Conservation (phyloP, 1,140 invertebrate genomes). For the Caenorhabditis inopinata region DNA sequence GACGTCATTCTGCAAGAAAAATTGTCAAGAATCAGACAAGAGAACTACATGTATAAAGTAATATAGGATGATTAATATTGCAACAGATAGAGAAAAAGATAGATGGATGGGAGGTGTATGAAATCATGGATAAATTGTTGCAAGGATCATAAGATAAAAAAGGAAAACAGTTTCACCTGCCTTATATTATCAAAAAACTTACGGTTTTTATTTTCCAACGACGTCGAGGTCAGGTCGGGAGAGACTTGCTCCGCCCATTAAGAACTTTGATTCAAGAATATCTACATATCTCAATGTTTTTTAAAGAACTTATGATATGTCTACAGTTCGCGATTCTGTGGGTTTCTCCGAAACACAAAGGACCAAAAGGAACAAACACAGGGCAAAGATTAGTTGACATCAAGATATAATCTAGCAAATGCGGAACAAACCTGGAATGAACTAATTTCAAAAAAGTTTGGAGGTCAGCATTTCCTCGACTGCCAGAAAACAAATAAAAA, state of each 20-base stretch:
- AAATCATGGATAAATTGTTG: not conserved
- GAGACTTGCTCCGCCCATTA: conserved; percentile 9
- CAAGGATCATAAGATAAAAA: not conserved
- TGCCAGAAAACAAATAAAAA: too few species aligned
- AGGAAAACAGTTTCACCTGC: conserved; percentile 4
- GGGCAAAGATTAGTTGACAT: not conserved
- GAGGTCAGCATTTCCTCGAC: too few species aligned
- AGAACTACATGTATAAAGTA: not conserved
- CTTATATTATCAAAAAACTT: conserved; percentile 16
- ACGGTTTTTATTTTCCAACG: not conserved
- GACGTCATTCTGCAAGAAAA: conserved; percentile 12
- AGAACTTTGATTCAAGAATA: not conserved
- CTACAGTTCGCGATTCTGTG: too few species aligned
- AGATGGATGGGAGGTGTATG: not conserved
- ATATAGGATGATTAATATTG: too few species aligned
- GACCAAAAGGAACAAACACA: not conserved
- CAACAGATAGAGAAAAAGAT: too few species aligned
- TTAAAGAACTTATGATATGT: too few species aligned
- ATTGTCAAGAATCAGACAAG: conserved; percentile 3
- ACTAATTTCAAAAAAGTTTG: not conserved
- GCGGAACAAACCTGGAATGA: not conserved
- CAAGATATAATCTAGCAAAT: not conserved
- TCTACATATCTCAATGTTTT: not conserved
- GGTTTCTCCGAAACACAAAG: too few species aligned
- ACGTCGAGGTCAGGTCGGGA: conserved; percentile 1